Percentiles rank a stretch among this genome's conserved stretches.
Evolutionary conservation across 35 echinoderm and acorn worm genomes (phyloP).

Genomic region (Acanthaster planci): DNA sequence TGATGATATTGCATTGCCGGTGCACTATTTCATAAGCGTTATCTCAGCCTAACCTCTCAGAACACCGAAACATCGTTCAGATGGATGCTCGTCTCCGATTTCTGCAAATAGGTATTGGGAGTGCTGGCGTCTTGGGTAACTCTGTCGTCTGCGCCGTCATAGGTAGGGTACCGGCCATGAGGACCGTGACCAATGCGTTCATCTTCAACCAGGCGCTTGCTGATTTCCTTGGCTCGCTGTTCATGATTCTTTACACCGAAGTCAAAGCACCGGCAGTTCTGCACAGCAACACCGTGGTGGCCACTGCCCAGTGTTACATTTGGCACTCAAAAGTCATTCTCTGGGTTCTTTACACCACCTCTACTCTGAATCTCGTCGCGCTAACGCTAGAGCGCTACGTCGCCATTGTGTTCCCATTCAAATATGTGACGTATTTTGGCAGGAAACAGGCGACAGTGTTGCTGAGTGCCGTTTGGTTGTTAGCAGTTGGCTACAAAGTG

Average conservation of each 20-base stretch:
- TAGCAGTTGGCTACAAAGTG: neutral
- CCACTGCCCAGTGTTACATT: conserved; percentile 38
- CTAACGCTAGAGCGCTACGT: conserved; percentile 69
- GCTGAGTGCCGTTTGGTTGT: conserved; percentile 12
- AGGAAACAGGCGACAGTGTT: conserved; percentile 6
- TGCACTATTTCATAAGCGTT: too few species aligned
- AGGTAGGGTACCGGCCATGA: conserved; percentile 7
- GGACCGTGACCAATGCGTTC: conserved; percentile 46
- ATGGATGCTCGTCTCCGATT: neutral
- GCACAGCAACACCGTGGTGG: conserved; percentile 7
- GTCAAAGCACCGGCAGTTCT: neutral
- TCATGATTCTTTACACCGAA: conserved; percentile 24
- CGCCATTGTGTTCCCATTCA: conserved; percentile 62
- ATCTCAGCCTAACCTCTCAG: too few species aligned
- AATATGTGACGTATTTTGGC: conserved; percentile 30
- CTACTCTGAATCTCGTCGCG: conserved; percentile 66
- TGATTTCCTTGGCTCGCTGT: conserved; percentile 36
- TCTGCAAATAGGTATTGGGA: conserved; percentile 33
- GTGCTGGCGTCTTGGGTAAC: conserved; percentile 41
- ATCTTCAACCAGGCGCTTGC: conserved; percentile 42
- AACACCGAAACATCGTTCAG: too few species aligned
- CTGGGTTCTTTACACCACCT: conserved; percentile 57
- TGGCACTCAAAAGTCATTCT: conserved; percentile 55
- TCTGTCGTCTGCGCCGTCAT: conserved; percentile 38
- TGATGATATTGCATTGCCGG: too few species aligned